Evolutionary conservation across 2,888 invertebrate genomes (phyloP), one percentile per base, ranked within the genome.

Genomic region (Xanthorhoe designata): DNA sequence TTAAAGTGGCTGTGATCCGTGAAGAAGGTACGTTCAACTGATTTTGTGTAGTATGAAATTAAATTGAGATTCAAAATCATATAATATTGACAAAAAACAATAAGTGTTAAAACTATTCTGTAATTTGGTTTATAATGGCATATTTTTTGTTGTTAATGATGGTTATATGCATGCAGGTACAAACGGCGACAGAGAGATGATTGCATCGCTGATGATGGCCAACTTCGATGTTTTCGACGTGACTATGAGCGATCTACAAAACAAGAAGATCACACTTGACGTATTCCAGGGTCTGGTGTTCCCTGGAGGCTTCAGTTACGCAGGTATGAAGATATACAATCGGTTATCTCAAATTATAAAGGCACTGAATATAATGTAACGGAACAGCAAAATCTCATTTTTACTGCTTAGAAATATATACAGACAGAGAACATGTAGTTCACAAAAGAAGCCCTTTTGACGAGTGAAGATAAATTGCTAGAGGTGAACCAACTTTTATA

Each of bases 281-380:
- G 91, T 94, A 19, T 99, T 99, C 92, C 95, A 96, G 73, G 99
- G 99, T 0, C 83, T 99, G 13, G 96, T 98, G 55, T 99, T 99
- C 86, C 99, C 99, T 0, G 99, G 98, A 52, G 99, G 99, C n/a
- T 99, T 99, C 88, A 99, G 99, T 88, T 99, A 99, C 88, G 99
- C 98, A 51, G 98, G 98, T 96, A 63, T 59, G 17, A 18, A 7
- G 15, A 35, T 45, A 54, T 47, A 35, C 15, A 38, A 9, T 38
- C 38, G 8, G 10, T 38, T 13, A 38, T 38, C 8, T 38, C 1
- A 38, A 9, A 3, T 38, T 38, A 10, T 2, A 38, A 38, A 38
- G 13, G 10, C 2, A 10, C 10, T 38, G 38, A 38, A 3, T 38
- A 38, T 9, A 35, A 2, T 9, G 7, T 8, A 35, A 35, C 1